Evolutionary conservation across 2,113 vertebrate species (phyloP).

Genomic region (Percopsis transmontana): DNA sequence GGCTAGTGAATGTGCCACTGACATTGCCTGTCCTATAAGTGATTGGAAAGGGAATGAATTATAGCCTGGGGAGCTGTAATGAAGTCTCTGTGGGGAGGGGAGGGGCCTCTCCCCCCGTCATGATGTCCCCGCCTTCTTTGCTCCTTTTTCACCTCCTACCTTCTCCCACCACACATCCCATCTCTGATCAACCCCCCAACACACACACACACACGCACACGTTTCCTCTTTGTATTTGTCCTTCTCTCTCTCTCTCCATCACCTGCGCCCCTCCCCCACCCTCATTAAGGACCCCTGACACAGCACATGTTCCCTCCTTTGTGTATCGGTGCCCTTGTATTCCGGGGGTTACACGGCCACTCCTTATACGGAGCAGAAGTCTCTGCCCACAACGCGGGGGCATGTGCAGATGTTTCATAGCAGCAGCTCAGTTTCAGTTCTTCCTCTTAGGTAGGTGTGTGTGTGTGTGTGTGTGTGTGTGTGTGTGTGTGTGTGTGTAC

Average conservation of each 20-base stretch:
- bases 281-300: constrained; percentile 60
- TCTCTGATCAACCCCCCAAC: not conserved
- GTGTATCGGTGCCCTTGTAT: constrained; percentile 51
- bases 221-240: constrained; percentile 13
- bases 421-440: no score
- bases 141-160: constrained; percentile 32
- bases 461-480: constrained; percentile 11
- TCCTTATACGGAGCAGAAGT: constrained; percentile 47
- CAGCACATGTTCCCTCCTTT: constrained; percentile 60
- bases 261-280: constrained; percentile 25
- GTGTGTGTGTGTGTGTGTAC: constrained; percentile 7
- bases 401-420: constrained; percentile 4
- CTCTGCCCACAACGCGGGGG: constrained; percentile 10
- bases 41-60: constrained; percentile 70
- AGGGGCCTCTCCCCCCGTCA: not conserved
- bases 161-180: not conserved
- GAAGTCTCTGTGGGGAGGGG: constrained; percentile 57
- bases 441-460: not conserved
- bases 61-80: constrained; percentile 68
- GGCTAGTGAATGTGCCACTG: constrained; percentile 27
- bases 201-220: not conserved
- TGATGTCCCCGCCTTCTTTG: constrained; percentile 15
- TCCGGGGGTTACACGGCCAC: constrained; percentile 51
- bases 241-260: not conserved
- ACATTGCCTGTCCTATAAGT: constrained; percentile 55